phyloP scores from a whole-genome alignment of 1,140 invertebrate genomes.

The Drosophila kepulauana region DNA sequence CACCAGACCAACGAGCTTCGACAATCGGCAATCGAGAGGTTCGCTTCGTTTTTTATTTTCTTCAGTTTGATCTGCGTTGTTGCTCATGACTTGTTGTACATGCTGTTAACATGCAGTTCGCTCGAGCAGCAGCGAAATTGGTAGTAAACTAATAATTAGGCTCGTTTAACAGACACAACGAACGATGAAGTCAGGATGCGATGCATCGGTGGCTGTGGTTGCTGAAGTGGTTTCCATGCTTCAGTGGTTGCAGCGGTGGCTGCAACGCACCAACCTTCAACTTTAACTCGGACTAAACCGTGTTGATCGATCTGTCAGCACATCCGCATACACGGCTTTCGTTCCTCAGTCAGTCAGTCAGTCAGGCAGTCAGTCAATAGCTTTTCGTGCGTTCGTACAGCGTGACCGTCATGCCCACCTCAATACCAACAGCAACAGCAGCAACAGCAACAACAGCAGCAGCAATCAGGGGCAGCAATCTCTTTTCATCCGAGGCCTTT shows the following conservation, averaged over 20 bases:
- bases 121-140: conserved; percentile 62
- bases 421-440: conserved; percentile 19
- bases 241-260: conserved; percentile 14
- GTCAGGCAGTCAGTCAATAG: conserved; percentile 66
- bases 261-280: conserved; percentile 66
- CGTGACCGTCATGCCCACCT: conserved; percentile 79
- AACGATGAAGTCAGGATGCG: conserved; percentile 35
- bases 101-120: conserved; percentile 67
- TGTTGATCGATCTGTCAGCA: conserved; percentile 71
- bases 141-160: conserved; percentile 81
- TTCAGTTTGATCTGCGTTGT: neutral
- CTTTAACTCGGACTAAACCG: conserved; percentile 56
- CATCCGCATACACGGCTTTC: conserved; percentile 44
- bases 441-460: conserved; percentile 13
- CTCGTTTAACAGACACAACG: conserved; percentile 68
- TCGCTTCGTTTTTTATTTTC: neutral
- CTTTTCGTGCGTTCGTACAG: conserved; percentile 76
- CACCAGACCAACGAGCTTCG: conserved; percentile 19
- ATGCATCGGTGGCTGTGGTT: conserved; percentile 2
- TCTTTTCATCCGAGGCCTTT: conserved; percentile 67
- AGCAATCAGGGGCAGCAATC: conserved; percentile 52
- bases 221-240: conserved; percentile 32
- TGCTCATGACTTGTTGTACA: conserved; percentile 71
- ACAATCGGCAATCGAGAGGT: conserved; percentile 39
- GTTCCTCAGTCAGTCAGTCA: conserved; percentile 26